Evolutionary conservation across 1,140 invertebrate species (phyloP).

Genomic region (Cecropterus lyciades): DNA sequence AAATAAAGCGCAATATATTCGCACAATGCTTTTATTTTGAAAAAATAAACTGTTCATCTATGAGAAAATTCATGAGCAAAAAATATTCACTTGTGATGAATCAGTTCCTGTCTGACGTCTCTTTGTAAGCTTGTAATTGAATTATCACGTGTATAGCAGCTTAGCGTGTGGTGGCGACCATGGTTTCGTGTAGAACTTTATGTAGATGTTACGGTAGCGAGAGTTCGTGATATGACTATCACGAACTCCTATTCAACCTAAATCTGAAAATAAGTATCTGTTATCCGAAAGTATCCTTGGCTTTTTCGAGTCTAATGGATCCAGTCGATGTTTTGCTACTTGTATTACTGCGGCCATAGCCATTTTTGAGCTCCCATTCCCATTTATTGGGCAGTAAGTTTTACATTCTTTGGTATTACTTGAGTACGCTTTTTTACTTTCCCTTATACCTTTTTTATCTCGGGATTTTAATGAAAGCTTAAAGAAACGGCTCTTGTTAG

Average conservation of each 20-base stretch:
- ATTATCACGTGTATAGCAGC: too few relatives aligned
- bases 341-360: slow-evolving; percentile 10
- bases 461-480: slow-evolving; percentile 11
- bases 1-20: too few relatives aligned
- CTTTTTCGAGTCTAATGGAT: slow-evolving; percentile 39
- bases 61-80: too few relatives aligned
- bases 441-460: slow-evolving; percentile 10
- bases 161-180: too few relatives aligned
- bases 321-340: slow-evolving; percentile 15
- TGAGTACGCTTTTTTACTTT: slow-evolving; percentile 7
- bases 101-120: too few relatives aligned
- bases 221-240: too few relatives aligned
- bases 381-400: slow-evolving; percentile 27
- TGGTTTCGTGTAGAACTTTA: too few relatives aligned
- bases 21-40: too few relatives aligned
- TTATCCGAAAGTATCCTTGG: slow-evolving; percentile 39
- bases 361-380: slow-evolving; percentile 23
- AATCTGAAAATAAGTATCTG: neutral
- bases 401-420: slow-evolving; percentile 30
- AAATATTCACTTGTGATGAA: too few relatives aligned
- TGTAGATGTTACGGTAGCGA: too few relatives aligned
- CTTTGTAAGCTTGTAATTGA: too few relatives aligned
- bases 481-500: slow-evolving; percentile 8
- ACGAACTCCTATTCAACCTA: neutral
- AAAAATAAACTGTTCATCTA: too few relatives aligned